Evolutionary conservation across 92 coral and sea anemone species (phyloP), one percentile per base, ranked within the genome.

Genomic region (Parazoanthus atlanticus): DNA sequence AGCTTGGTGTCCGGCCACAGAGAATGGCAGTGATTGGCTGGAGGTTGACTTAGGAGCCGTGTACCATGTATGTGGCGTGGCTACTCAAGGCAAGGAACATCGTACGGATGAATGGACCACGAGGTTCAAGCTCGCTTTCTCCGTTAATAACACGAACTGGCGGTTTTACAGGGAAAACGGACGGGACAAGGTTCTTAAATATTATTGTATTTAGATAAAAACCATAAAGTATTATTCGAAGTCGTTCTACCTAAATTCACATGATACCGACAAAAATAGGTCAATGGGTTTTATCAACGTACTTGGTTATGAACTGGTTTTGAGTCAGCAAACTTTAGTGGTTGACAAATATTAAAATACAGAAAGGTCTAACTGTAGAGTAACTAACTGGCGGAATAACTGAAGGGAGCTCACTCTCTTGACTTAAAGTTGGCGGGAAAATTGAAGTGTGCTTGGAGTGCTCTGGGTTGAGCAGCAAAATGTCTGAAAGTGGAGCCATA

Each of bases 21-120:
- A 13, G 41, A 38, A 61, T 29, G 89, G 90, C 71, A 69, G 71
- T 23, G 83, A 85, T 58, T 91, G 90, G 89, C 80, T 91, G 65
- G 94, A 93, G 80, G 89, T 93, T 36, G 94, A 91, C 78, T 89
- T 91, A 66, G 94, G 96, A 13, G 79, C 83, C 67, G 36, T 67
- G 26, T 90, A 91, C 84, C 46, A 61, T 54, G 86, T 93, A 29
- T 91, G 93, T 85, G 96, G 96, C 76, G 88, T 93, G 66, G 94
- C 93, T 46, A 93, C 93, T 5, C 96, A 91, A 72, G 96, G 96
- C 32, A 89, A 91, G 67, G 85, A 41, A 38, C 65, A 79, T 52
- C 41, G 92, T 34, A 69, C 73, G 21, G 58, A 79, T 58, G 92
- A 90, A 43, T 90, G 92, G 84, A 88, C 92, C 47, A 87, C 88